Percentiles rank a stretch among this genome's conserved stretches.
Conservation (phyloP, 2,797 vertebrate species). For the Diceros bicornis region DNA sequence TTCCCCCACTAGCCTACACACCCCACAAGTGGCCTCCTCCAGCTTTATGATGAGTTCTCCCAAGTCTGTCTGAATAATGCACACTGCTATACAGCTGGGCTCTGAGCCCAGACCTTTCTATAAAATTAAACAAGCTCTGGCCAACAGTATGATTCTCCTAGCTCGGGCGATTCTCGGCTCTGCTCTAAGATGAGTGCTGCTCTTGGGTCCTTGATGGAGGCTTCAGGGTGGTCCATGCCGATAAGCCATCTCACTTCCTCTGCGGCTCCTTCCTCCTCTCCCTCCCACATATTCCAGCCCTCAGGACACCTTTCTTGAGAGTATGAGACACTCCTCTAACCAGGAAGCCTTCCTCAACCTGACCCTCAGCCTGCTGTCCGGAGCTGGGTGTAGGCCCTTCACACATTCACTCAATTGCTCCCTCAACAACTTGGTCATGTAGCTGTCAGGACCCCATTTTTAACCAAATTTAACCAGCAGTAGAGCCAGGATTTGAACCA, state of each 20-base stretch:
- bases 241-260: background rate
- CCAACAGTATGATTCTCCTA: conserved; percentile 70
- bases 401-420: background rate
- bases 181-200: background rate
- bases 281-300: background rate
- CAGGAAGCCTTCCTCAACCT: background rate
- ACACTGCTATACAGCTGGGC: conserved; percentile 76
- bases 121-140: conserved; percentile 83
- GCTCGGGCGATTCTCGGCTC: conserved; percentile 26
- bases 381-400: background rate
- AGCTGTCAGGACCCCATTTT: background rate
- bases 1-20: background rate
- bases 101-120: conserved; percentile 81
- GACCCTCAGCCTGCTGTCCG: accelerated
- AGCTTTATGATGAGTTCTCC: conserved; percentile 68
- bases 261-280: background rate
- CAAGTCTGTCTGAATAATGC: conserved; percentile 75
- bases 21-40: background rate
- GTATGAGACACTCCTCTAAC: background rate
- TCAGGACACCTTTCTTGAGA: background rate
- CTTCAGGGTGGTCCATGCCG: background rate
- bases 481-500: conserved; percentile 18
- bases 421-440: background rate
- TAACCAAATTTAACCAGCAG: background rate
- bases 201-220: background rate